Evolutionary conservation across 2,113 vertebrate genomes (phyloP).

Genomic region (Apodemus sylvaticus): DNA sequence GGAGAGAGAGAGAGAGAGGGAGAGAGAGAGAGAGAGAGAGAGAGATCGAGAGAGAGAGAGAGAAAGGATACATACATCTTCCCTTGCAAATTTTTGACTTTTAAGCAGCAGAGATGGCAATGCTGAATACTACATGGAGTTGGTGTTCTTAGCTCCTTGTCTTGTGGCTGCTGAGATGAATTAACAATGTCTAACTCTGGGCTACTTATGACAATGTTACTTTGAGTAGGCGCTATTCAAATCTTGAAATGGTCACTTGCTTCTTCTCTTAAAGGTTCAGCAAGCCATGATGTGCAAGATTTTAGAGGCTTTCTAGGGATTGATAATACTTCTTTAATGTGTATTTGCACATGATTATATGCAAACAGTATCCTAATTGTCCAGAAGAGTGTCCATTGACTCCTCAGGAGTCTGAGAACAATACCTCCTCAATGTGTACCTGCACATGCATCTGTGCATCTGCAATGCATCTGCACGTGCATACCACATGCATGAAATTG

Average conservation of each 20-base stretch:
- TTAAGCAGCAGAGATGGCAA: background rate
- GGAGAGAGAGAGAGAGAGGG: no score
- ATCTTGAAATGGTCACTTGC: background rate
- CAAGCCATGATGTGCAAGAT: background rate
- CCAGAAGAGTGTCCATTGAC: no score
- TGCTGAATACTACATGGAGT: background rate
- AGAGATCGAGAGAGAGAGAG: background rate
- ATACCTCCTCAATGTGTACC: background rate
- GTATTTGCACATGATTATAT: no score
- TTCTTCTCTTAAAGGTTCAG: background rate
- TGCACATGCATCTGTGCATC: background rate
- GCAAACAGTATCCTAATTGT: no score
- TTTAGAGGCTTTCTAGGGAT: fast-evolving
- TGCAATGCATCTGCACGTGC: no score
- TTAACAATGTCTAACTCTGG: background rate
- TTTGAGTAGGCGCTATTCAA: background rate
- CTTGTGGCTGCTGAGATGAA: background rate
- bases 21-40: background rate
- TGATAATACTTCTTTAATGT: background rate
- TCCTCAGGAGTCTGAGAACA: no score
- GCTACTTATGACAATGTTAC: no score
- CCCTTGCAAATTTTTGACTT: background rate
- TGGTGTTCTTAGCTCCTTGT: background rate
- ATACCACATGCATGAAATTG: background rate
- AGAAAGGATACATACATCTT: background rate